phyloP scores from a whole-genome alignment of 2,113 vertebrate species.

The Psittacula cyanocephala region DNA sequence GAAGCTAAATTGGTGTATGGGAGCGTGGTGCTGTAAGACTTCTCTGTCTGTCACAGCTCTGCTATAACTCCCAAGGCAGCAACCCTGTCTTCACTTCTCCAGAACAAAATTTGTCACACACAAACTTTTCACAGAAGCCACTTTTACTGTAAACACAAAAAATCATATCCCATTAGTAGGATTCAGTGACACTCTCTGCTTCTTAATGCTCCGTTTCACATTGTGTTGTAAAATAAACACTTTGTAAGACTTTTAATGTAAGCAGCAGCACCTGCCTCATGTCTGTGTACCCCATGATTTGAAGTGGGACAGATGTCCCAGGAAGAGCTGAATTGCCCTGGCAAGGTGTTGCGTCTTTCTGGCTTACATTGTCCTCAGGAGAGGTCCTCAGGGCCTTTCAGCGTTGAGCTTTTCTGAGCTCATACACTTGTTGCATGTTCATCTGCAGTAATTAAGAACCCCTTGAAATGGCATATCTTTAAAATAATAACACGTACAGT shows the following conservation, averaged over 20 bases:
- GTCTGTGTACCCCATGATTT: neutral
- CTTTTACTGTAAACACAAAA: neutral
- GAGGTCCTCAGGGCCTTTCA: neutral
- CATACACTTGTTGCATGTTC: neutral
- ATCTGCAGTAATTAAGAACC: neutral
- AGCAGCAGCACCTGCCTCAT: neutral
- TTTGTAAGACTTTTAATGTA: neutral
- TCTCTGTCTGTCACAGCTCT: neutral
- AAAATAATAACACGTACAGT: neutral
- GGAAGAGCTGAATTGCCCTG: neutral
- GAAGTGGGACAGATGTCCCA: neutral
- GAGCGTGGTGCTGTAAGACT: neutral
- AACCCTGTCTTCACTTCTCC: neutral
- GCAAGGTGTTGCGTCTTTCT: neutral
- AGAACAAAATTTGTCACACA: accelerated
- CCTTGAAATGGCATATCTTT: neutral
- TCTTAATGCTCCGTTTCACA: neutral
- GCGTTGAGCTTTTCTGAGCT: neutral
- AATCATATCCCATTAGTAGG: neutral
- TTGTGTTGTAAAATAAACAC: neutral
- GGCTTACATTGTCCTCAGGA: neutral
- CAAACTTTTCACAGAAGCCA: neutral
- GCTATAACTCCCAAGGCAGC: neutral
- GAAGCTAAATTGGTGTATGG: accelerated
- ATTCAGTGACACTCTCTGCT: neutral